Evolutionary conservation across 2,797 vertebrate species (phyloP).

Genomic region (Poecile montanus): DNA sequence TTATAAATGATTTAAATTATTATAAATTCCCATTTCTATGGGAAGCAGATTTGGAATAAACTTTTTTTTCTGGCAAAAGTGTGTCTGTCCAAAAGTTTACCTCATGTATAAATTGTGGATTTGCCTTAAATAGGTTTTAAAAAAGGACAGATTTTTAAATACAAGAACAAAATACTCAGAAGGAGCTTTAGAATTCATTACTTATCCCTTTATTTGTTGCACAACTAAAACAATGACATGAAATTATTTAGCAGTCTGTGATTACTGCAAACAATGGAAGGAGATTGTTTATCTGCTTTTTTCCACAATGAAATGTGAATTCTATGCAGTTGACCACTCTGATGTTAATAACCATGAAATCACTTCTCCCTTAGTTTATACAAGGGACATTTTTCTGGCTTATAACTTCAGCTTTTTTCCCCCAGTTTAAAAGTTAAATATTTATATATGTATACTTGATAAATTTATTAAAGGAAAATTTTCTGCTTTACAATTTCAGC

Average conservation of each 20-base stretch:
- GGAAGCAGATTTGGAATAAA: neutral
- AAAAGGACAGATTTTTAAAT: neutral
- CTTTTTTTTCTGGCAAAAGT: neutral
- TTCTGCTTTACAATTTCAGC: neutral
- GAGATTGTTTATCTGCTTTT: constrained; percentile 13
- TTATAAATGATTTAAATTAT: neutral
- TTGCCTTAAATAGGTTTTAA: neutral
- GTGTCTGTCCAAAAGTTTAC: neutral
- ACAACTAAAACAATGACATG: constrained; percentile 10
- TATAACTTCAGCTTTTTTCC: neutral
- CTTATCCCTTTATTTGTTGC: neutral
- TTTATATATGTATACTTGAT: neutral
- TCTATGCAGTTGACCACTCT: neutral
- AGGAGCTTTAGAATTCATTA: neutral
- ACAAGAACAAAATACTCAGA: neutral
- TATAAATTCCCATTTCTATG: neutral
- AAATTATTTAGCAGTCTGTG: neutral
- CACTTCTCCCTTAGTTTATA: neutral
- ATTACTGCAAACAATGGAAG: constrained; percentile 33
- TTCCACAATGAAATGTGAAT: constrained; percentile 1
- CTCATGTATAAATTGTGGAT: neutral
- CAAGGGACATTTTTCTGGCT: neutral
- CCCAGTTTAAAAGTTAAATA: neutral
- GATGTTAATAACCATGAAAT: neutral
- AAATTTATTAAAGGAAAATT: neutral